These are phyloP conservation scores for Solen grandis DNA, from an alignment of 1,140 invertebrate species.

Conservation along the genomic window DNA sequence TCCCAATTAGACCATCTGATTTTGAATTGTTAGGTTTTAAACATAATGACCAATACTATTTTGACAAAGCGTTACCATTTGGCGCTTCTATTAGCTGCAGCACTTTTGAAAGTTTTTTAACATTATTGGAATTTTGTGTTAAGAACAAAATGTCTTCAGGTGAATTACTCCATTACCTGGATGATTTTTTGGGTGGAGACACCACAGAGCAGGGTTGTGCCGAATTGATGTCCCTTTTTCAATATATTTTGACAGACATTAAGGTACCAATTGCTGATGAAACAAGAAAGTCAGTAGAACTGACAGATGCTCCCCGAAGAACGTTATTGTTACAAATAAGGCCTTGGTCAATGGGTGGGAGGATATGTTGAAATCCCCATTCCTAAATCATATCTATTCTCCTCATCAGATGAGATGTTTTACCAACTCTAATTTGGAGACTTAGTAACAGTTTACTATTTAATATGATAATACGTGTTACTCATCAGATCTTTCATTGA, in stretches of 20 bases:
- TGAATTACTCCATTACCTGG: constrained; percentile 40
- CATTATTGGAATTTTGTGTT: constrained; percentile 36
- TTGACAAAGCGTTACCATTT: constrained; percentile 48
- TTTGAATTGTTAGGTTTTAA: constrained; percentile 50
- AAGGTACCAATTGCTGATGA: constrained; percentile 19
- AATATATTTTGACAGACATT: background rate
- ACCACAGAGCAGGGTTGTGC: background rate
- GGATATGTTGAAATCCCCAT: too few relatives aligned
- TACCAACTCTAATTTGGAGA: too few relatives aligned
- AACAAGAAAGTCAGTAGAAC: too few relatives aligned
- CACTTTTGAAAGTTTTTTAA: constrained; percentile 37
- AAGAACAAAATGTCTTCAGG: background rate
- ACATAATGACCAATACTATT: constrained; percentile 45
- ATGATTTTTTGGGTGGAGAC: constrained; percentile 37
- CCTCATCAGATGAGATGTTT: too few relatives aligned
- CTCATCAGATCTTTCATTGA: too few relatives aligned
- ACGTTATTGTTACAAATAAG: too few relatives aligned
- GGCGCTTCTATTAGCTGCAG: constrained; percentile 38
- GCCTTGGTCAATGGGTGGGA: too few relatives aligned
- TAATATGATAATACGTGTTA: too few relatives aligned
- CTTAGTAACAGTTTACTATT: too few relatives aligned
- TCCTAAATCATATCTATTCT: too few relatives aligned
- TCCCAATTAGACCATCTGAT: constrained; percentile 24
- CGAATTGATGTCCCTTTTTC: background rate
- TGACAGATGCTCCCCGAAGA: too few relatives aligned